These are phyloP conservation scores for Centruroides sculpturatus DNA, from an alignment of 1,140 invertebrate genomes.

Conservation along the genomic window DNA sequence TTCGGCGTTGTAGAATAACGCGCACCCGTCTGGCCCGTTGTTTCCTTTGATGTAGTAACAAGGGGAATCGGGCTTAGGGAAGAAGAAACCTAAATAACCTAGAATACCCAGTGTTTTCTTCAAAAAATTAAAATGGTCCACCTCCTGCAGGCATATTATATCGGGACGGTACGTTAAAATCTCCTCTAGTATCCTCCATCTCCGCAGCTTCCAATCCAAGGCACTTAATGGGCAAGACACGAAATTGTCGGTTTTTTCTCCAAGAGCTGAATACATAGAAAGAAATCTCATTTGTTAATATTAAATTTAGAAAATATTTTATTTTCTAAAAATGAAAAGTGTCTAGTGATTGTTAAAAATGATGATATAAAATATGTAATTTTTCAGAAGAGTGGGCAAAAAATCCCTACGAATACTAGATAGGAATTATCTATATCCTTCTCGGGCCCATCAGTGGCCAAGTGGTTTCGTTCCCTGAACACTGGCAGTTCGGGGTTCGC, in stretches of 20 bases:
- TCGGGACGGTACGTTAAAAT: conserved; percentile 50
- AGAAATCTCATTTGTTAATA: too few species aligned
- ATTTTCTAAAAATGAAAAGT: too few species aligned
- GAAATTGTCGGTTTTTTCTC: conserved; percentile 55
- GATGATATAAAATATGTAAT: too few species aligned
- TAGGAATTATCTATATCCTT: too few species aligned
- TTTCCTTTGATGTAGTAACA: conserved; percentile 55
- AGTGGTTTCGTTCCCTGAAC: too few species aligned
- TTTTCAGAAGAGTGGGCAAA: too few species aligned
- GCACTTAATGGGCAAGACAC: conserved; percentile 52
- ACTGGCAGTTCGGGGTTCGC: too few species aligned
- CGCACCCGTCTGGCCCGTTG: conserved; percentile 65
- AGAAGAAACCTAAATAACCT: conserved; percentile 54
- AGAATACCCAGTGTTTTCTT: conserved; percentile 41
- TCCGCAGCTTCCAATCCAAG: conserved; percentile 49
- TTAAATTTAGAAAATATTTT: not conserved
- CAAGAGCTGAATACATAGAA: conserved; percentile 39
- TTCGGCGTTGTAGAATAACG: conserved; percentile 50
- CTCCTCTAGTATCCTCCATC: conserved; percentile 54
- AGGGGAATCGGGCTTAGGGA: conserved; percentile 62
- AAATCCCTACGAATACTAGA: too few species aligned
- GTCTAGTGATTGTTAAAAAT: too few species aligned
- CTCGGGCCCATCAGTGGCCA: too few species aligned
- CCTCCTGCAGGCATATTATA: conserved; percentile 53
- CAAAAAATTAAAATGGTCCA: conserved; percentile 57